Conservation (phyloP, 2,797 vertebrate genomes). For the Semaprochilodus insignis region DNA sequence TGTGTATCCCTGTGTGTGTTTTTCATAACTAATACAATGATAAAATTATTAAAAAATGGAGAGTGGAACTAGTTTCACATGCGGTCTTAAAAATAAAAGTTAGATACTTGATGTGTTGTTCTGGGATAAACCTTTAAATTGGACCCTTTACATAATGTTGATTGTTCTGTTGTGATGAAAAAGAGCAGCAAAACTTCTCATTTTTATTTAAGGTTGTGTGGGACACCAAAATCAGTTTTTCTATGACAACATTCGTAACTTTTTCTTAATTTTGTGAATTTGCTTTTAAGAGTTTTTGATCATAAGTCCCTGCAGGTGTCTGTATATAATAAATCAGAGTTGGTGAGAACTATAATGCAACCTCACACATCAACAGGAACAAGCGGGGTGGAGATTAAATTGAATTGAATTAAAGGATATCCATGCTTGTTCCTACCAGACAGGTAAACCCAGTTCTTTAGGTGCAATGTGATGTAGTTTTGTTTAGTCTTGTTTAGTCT, state of each 20-base stretch:
- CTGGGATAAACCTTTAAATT: too few relatives aligned
- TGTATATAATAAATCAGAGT: background rate
- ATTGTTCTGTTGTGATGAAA: too few relatives aligned
- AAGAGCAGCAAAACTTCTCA: background rate
- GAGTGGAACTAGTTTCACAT: background rate
- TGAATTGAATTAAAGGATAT: background rate
- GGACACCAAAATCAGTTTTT: background rate
- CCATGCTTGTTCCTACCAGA: background rate
- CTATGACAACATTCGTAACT: background rate
- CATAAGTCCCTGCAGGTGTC: too few relatives aligned
- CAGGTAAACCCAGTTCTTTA: conserved; percentile 29
- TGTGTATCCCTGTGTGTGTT: background rate
- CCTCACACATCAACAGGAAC: background rate
- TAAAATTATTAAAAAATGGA: background rate
- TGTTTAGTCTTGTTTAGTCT: conserved; percentile 49
- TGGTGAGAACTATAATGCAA: background rate
- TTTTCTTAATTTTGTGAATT: too few relatives aligned
- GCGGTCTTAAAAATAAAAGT: background rate
- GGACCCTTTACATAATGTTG: too few relatives aligned
- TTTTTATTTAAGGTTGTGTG: background rate
- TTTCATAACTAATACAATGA: background rate
- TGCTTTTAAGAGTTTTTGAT: too few relatives aligned
- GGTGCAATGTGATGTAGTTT: conserved; percentile 21
- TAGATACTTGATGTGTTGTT: too few relatives aligned
- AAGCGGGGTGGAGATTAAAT: background rate